Evolutionary conservation across 2,113 vertebrate genomes (phyloP), one percentile per base, ranked within the genome.

Genomic region (Melanocharis versteri): DNA sequence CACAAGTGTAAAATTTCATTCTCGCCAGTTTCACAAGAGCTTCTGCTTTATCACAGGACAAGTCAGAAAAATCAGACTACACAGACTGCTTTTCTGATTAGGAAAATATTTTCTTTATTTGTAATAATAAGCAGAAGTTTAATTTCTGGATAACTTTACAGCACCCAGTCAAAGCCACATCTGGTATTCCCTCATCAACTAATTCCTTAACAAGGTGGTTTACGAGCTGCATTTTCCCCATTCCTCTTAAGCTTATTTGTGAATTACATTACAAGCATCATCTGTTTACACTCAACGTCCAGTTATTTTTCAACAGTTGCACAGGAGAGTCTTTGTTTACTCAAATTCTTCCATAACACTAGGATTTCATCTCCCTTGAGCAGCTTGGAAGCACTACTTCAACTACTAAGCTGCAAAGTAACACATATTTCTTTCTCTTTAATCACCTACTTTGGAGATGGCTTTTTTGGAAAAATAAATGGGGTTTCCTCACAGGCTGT

Each of bases 301-400:
- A 93, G 31, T 77, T 95, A 93, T 68, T 95, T 97, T 95, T 81
- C 92, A 93, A 56, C 42, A 93, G 50, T 58, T 81, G 76, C 82
- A 95, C 85, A 96, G 83, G 69, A 95, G 56, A 88, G 93, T 71
- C 93, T 93, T 96, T 96, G 92, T 97, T 93, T 78, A 95, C 31
- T 37, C 75, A 86, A 94, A 96, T 93, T 91, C 82, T 88, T 92
- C 95, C 23, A 1, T 56, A 89, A 77, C 60, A 73, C 76, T 58
- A 31, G 83, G 82, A 96, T 90, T 97, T 96, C 66, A 45, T 39
- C 73, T 91, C 84, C 47, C 62, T 48, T 88, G 69, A 94, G 94
- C 92, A 77, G 94, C 93, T 94, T 96, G 93, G 60, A 96, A 90
- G 68, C 76, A 86, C 79, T 86, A 70, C 71, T 81, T 62, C 71